Evolutionary conservation across 2,113 vertebrate genomes (phyloP), one percentile per base, ranked within the genome.

Genomic region (Myrmecophaga tridactyla): DNA sequence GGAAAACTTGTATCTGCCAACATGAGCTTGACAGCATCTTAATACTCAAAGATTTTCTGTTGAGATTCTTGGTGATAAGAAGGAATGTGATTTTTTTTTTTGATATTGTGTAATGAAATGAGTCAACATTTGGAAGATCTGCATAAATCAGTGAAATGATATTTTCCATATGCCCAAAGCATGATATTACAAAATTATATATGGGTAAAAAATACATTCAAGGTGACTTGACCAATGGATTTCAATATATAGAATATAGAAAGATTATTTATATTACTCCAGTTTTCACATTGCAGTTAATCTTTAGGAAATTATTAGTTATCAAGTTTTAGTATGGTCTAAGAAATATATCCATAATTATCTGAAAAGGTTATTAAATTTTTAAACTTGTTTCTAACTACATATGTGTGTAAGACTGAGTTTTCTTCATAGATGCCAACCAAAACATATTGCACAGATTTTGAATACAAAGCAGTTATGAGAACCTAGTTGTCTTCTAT

Each of bases 81-180:
- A 86, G 39, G 10, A 93, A 81, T 92, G 63, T 62, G 53, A 80
- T 65, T 70, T 93, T 86, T n/a, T n/a, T n/a, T n/a, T 96, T 69
- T 48, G 3, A 75, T 89, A 78, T 56, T 78, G 11, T 70, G 46
- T 85, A 90, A 92, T 85, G 51, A 90, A 93, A 84, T 94, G 60
- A 86, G 69, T 84, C 39, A 96, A 96, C 18, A 89, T 94, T 95
- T 90, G 94, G 31, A 96, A 96, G 46, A 96, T 92, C 10, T 91
- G 27, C 21, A 56, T 87, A 70, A 80, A n/a, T 93, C 70, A 65
- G 41, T 86, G 60, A 51, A 39, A 21, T 96, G 46, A 80, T 92
- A 76, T 89, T 95, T 96, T 94, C 75, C 86, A 81, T 72, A 95
- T 84, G 75, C 78, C 25, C 34, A 76, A 31, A 36, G 10, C 46